Conservation (phyloP, 92 coral and sea anemone species). For the Metridium senile region DNA sequence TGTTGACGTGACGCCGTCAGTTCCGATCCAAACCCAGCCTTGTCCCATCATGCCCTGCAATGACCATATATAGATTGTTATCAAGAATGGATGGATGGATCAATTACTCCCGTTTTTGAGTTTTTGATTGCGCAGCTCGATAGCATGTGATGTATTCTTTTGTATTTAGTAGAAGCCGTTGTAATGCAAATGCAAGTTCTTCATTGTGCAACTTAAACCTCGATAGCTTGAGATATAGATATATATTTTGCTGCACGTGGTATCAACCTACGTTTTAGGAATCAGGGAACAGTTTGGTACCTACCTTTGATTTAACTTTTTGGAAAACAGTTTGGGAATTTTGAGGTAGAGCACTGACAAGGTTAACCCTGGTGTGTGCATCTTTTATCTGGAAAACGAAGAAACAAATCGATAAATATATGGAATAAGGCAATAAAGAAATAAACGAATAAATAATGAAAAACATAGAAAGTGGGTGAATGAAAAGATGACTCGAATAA, state of each 20-base stretch:
- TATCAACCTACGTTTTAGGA: too few relatives aligned
- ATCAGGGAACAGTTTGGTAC: too few relatives aligned
- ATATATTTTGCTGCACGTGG: too few relatives aligned
- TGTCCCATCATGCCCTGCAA: constrained; percentile 97
- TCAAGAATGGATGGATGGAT: not conserved
- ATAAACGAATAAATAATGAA: not conserved
- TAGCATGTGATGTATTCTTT: too few relatives aligned
- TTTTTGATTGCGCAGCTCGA: too few relatives aligned
- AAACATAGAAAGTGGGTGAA: not conserved
- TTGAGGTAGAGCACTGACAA: constrained; percentile 73
- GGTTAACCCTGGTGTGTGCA: constrained; percentile 89
- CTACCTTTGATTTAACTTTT: constrained; percentile 75
- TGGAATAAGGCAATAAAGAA: not conserved
- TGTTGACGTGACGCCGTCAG: constrained; percentile 83
- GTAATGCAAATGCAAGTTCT: too few relatives aligned
- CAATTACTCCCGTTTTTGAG: too few relatives aligned
- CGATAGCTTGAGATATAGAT: too few relatives aligned
- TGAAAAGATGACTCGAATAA: too few relatives aligned
- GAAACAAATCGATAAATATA: not conserved
- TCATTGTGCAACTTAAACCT: too few relatives aligned
- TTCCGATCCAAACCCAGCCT: constrained; percentile 98
- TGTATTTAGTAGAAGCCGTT: too few relatives aligned
- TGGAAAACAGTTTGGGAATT: constrained; percentile 77
- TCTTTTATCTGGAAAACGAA: constrained; percentile 72
- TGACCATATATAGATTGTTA: not conserved